Percentiles rank a stretch among this genome's conserved stretches.
phyloP scores from a whole-genome alignment of 2,113 vertebrate species.

The Plectropomus leopardus region DNA sequence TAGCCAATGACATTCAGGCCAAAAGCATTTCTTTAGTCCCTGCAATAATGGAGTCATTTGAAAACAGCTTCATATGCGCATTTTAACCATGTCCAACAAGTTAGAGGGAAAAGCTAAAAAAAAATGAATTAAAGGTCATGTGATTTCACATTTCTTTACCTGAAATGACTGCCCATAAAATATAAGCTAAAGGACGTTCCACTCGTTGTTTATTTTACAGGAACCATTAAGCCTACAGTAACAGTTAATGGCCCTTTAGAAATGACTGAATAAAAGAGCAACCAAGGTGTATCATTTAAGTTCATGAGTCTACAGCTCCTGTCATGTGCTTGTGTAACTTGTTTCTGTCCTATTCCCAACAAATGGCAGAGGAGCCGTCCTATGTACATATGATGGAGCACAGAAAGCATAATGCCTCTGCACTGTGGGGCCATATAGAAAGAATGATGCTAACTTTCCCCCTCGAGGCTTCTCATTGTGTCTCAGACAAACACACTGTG shows the following conservation, averaged over 20 bases:
- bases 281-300: conserved; percentile 32
- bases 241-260: conserved; percentile 53
- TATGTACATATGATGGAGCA: conserved; percentile 38
- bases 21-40: conserved; percentile 19
- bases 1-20: conserved; percentile 34
- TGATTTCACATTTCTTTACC: conserved; percentile 58
- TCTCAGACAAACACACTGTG: conserved; percentile 55
- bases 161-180: conserved; percentile 47
- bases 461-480: conserved; percentile 69
- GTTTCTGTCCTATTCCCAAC: conserved; percentile 48
- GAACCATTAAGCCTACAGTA: conserved; percentile 30
- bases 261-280: conserved; percentile 40
- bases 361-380: conserved; percentile 46
- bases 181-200: conserved; percentile 1
- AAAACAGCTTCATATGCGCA: conserved; percentile 22
- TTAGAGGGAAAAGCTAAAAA: conserved; percentile 27
- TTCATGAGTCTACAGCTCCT: conserved; percentile 39
- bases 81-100: conserved; percentile 35
- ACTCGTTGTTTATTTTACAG: conserved; percentile 52
- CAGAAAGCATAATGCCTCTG: conserved; percentile 33
- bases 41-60: conserved; percentile 37
- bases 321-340: conserved; percentile 47
- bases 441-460: conserved; percentile 60
- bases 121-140: conserved; percentile 31
- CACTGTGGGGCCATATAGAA: conserved; percentile 40